Conservation (phyloP, 2,113 vertebrate species). For the Paramisgurnus dabryanus region DNA sequence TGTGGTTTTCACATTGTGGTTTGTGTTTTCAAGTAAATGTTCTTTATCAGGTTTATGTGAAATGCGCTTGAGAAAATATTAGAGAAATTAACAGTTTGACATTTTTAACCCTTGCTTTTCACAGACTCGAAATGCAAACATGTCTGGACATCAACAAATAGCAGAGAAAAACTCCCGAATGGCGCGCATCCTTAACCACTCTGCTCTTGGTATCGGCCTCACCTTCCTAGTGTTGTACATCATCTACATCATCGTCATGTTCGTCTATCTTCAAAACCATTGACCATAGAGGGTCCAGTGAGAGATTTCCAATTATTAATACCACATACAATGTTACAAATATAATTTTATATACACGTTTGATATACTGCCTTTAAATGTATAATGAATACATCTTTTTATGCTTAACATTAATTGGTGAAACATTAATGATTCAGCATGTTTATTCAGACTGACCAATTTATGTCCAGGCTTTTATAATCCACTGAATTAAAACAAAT, state of each 20-base stretch:
- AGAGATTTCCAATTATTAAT: too few relatives aligned
- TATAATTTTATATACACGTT: too few relatives aligned
- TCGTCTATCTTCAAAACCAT: background rate
- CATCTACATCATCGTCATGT: background rate
- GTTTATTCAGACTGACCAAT: background rate
- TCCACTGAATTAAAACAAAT: background rate
- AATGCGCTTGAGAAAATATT: too few relatives aligned
- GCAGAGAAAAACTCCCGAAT: slow-evolving; percentile 47
- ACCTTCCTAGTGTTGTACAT: slow-evolving; percentile 18
- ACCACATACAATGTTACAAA: too few relatives aligned
- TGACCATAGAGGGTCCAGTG: background rate
- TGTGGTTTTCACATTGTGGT: too few relatives aligned
- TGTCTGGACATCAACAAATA: background rate
- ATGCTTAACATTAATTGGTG: too few relatives aligned
- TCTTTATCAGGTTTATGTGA: too few relatives aligned
- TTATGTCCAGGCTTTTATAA: background rate
- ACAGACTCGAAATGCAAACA: slow-evolving; percentile 57
- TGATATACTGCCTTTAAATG: too few relatives aligned
- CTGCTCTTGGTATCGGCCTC: slow-evolving; percentile 53
- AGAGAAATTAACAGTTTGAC: too few relatives aligned
- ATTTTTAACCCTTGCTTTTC: background rate
- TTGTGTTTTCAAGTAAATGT: too few relatives aligned
- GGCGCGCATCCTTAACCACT: slow-evolving; percentile 45
- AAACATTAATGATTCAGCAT: background rate
- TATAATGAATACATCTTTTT: too few relatives aligned